These are phyloP conservation scores for Saguinus oedipus DNA, from an alignment of 2,797 vertebrate species.

Conservation along the genomic window DNA sequence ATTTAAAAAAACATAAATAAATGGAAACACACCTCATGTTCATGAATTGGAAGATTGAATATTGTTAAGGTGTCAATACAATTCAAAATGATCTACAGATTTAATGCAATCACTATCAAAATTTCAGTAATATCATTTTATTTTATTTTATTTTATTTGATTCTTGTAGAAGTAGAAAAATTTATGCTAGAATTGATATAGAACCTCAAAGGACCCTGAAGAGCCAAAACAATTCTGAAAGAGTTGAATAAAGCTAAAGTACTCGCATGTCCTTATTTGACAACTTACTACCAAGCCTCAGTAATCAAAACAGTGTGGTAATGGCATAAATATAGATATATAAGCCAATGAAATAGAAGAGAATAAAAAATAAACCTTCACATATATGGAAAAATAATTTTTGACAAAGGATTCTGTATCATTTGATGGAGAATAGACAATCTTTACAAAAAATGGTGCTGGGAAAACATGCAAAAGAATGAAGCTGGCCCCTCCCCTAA, in stretches of 20 bases:
- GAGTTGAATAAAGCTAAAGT: neutral
- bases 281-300: neutral
- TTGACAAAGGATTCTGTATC: neutral
- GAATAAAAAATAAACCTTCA: neutral
- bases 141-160: too few species aligned
- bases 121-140: neutral
- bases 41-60: neutral
- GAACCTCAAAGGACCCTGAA: neutral
- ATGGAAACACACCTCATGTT: neutral
- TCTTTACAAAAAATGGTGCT: neutral
- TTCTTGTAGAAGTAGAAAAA: neutral
- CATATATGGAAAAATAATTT: neutral
- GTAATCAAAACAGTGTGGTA: neutral
- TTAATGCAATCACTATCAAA: neutral
- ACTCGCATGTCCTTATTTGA: neutral
- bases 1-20: neutral
- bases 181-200: neutral
- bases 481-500: neutral
- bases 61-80: neutral
- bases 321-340: neutral
- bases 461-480: neutral
- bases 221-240: neutral
- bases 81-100: neutral
- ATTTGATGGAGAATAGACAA: neutral
- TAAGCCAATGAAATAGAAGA: neutral